A percentile compares a stretch with the other conserved stretches of the same genome.
These are phyloP conservation scores for Hypotaenidia okinawae DNA, from an alignment of 2,797 vertebrate species.

Conservation along the genomic window DNA sequence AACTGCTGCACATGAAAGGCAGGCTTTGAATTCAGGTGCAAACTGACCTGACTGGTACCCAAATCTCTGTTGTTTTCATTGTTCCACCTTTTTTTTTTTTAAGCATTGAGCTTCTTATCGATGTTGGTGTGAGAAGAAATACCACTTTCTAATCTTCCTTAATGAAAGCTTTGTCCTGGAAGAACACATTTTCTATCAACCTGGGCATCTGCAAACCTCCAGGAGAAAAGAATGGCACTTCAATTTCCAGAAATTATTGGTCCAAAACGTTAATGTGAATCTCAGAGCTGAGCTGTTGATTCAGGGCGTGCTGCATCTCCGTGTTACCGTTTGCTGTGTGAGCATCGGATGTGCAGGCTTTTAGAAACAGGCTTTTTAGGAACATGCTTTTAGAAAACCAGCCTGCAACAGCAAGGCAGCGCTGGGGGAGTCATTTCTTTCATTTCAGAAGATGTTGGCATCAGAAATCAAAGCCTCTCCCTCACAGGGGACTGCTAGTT, in stretches of 20 bases:
- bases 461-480: slow-evolving; percentile 28
- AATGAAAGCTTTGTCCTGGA: background rate
- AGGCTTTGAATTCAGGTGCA: background rate
- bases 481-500: background rate
- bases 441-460: background rate
- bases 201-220: slow-evolving; percentile 47
- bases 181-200: slow-evolving; percentile 25
- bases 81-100: background rate
- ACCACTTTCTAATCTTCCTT: background rate
- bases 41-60: background rate
- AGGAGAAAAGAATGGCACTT: slow-evolving; percentile 51
- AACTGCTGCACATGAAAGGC: background rate
- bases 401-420: slow-evolving; percentile 35
- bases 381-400: slow-evolving; percentile 46
- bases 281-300: slow-evolving; percentile 51
- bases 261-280: slow-evolving; percentile 62
- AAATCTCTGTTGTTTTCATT: background rate
- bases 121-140: background rate
- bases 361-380: background rate
- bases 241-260: slow-evolving; percentile 65
- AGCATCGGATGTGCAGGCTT: slow-evolving; percentile 66
- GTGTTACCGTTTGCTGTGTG: slow-evolving; percentile 37
- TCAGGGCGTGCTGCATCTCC: slow-evolving; percentile 38
- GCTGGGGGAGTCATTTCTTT: background rate
- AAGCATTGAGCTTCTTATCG: background rate